Evolutionary conservation across 1,140 invertebrate species (phyloP), one percentile per base, ranked within the genome.

Genomic region (Drosophila azteca): DNA sequence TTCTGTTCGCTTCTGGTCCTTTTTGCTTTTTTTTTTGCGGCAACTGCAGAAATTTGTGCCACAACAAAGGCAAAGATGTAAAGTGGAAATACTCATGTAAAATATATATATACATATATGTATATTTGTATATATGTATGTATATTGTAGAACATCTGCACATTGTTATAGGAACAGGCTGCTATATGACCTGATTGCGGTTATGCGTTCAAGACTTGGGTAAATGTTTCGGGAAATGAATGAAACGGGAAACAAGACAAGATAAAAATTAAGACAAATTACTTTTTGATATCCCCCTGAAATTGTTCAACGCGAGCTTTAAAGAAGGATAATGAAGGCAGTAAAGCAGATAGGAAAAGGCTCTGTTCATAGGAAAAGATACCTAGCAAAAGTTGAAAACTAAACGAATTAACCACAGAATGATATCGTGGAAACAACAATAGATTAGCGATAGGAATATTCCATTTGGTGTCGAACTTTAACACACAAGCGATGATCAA

Each of bases 131-230:
- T 15, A 41, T 24, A 1, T 20, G 8, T 15, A 7, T 44, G 17
- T 4, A 24, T 15, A 11, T 24, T n/a, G 29, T 61, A 26, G 60
- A 35, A 55, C 62, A 64, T 64, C 55, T 65, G 39, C 20, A 24
- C 43, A 57, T 29, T 57, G 60, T 46, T 22, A 55, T 44, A 43
- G 61, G 24, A 35, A 8, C 48, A 39, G 65, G 26, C 62, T 52
- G 43, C 17, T 7, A 29, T 43, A 22, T 69, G 66, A 69, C 66
- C 66, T 68, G 50, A 68, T 68, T 69, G 66, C 35, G 66, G 66
- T 64, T 48, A 15, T 15, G 57, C 17, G 26, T 13, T 17, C 22
- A 6, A 46, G 31, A 41, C 65, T 67, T 68, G 39, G 29, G 20
- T 20, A 9, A 68, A 67, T 68, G 49, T 51, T 54, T 67, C 52